Evolutionary conservation across 2,113 vertebrate species (phyloP).

Genomic region (Lontra canadensis): DNA sequence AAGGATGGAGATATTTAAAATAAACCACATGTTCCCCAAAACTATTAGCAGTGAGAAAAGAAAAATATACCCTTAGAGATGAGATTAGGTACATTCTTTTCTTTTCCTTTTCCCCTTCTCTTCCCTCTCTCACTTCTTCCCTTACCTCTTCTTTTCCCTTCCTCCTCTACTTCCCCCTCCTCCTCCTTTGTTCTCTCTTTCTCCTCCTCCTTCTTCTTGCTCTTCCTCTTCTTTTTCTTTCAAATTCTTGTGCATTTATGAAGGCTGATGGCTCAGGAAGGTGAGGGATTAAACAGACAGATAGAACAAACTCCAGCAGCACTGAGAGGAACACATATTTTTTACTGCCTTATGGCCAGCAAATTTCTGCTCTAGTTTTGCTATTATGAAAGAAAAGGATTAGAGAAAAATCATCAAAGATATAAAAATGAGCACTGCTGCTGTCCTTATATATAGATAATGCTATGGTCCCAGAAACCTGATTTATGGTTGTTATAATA

Average conservation of each 20-base stretch:
- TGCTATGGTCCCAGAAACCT: background rate
- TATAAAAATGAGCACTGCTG: background rate
- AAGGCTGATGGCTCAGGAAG: background rate
- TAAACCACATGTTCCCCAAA: background rate
- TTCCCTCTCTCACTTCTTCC: too few species aligned
- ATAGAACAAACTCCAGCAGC: background rate
- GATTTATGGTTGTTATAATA: background rate
- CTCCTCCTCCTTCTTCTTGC: too few species aligned
- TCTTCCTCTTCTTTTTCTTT: background rate
- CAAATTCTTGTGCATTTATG: background rate
- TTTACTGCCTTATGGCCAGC: background rate
- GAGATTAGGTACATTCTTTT: background rate
- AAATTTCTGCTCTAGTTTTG: background rate
- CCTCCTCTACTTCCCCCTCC: too few species aligned
- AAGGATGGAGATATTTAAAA: background rate
- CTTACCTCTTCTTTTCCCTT: background rate
- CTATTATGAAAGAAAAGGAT: background rate
- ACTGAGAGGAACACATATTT: background rate
- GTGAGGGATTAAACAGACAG: background rate
- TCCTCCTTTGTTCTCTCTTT: background rate
- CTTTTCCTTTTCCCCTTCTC: background rate
- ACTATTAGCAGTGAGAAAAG: background rate
- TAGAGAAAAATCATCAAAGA: background rate
- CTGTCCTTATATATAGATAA: background rate
- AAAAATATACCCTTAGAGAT: background rate